Conservation (phyloP, 2,797 vertebrate genomes). For the Sardinella longiceps region DNA sequence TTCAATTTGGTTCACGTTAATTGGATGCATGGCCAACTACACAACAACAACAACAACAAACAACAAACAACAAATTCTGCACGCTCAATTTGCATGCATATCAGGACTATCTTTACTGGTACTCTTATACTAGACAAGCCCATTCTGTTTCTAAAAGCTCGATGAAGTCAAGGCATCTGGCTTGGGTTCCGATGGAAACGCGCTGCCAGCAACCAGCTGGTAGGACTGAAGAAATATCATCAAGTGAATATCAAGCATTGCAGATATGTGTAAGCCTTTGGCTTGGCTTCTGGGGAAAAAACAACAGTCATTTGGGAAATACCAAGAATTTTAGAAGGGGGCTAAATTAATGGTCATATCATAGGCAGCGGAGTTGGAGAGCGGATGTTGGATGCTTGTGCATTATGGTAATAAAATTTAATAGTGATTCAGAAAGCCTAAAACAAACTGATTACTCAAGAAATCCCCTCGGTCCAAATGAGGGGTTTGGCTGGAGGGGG, state of each 20-base stretch:
- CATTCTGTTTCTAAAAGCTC: background rate
- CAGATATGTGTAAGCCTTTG: background rate
- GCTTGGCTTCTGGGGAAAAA: background rate
- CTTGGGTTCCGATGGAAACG: background rate
- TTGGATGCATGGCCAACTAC: background rate
- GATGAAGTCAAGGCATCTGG: background rate
- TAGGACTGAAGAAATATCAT: background rate
- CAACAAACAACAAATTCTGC: background rate
- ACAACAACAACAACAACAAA: background rate
- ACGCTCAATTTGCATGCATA: background rate
- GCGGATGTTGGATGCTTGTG: background rate
- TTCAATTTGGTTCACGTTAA: background rate
- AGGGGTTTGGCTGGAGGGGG: background rate
- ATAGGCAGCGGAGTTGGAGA: background rate
- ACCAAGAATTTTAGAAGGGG: background rate
- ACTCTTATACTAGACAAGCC: background rate
- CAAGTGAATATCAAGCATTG: background rate
- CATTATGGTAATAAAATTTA: background rate
- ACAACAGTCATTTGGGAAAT: background rate
- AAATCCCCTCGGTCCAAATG: background rate
- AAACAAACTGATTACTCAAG: conserved; percentile 17
- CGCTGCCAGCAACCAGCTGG: background rate
- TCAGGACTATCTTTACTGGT: background rate
- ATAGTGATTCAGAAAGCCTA: conserved; percentile 12
- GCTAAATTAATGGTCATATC: background rate